Evolutionary conservation across 2,797 vertebrate species (phyloP).

Genomic region (Sebastes vulpes): DNA sequence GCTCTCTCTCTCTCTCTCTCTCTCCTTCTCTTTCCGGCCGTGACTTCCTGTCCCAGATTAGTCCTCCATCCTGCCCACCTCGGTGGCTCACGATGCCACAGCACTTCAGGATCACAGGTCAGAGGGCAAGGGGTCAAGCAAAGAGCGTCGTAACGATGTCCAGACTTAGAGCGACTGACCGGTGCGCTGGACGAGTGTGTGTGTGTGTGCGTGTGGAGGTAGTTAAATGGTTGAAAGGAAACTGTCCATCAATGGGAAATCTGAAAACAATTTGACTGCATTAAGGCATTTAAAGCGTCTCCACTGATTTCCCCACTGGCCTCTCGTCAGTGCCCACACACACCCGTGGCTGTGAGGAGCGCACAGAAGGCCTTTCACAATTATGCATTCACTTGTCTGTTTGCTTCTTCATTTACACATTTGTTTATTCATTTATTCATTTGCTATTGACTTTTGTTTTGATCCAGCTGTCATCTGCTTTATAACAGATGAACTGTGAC

Average conservation of each 20-base stretch:
- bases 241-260: slow-evolving; percentile 84
- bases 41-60: slow-evolving; percentile 84
- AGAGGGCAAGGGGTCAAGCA: slow-evolving; percentile 79
- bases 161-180: slow-evolving; percentile 77
- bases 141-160: slow-evolving; percentile 84
- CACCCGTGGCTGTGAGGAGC: slow-evolving; percentile 43
- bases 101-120: slow-evolving; percentile 85
- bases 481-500: slow-evolving; percentile 28
- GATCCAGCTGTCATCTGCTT: slow-evolving; percentile 66
- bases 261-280: slow-evolving; percentile 89
- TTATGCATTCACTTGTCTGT: slow-evolving; percentile 74
- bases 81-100: slow-evolving; percentile 82
- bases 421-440: slow-evolving; percentile 81
- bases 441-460: slow-evolving; percentile 66
- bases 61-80: slow-evolving; percentile 78
- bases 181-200: slow-evolving; percentile 12
- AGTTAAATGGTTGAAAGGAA: slow-evolving; percentile 85
- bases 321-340: slow-evolving; percentile 70
- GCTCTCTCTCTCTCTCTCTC: slow-evolving; percentile 9
- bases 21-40: slow-evolving; percentile 60
- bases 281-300: slow-evolving; percentile 82
- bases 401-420: slow-evolving; percentile 74
- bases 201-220: slow-evolving; percentile 64
- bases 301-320: slow-evolving; percentile 85
- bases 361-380: slow-evolving; percentile 68